Base-by-base conservation (phyloP, 2,797 vertebrate genomes). In the Fistularia tabacaria region DNA sequence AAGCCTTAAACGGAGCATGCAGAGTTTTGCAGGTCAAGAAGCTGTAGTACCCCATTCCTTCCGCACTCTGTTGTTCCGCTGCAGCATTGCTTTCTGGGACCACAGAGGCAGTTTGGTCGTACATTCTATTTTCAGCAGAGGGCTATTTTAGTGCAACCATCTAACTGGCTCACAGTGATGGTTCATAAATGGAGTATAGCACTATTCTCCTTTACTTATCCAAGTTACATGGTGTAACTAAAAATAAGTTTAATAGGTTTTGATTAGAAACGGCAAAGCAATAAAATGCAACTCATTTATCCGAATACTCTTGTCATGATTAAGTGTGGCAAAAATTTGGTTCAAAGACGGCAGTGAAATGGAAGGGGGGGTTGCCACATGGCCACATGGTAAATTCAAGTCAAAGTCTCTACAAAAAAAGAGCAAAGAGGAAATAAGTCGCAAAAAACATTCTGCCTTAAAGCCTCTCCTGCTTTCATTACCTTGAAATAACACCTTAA, bases 1-100 rank as follows among this genome's bases (percentile, higher is more conserved):
- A 73, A 80, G 65, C 51, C 41, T 52, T 63, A 72, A 83, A 73
- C 14, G 51, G 42, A 69, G 75, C 85, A 86, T 83, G 82, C 84
- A 82, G 62, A 81, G 59, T 76, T 73, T 73, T 73, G 41, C 58
- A 54, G 54, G 52, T 55, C 54, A 43, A 62, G 67, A 79, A 72
- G 69, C 55, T 72, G 77, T 63, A 79, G 74, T 54, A 76, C 50
- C 69, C 71, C 59, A 51, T 54, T 54, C 46, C 46, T 40, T 40
- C 38, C 62, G 51, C 51, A 62, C 42, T 56, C 36, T 57, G 47
- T 36, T 53, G n/a, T 49, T 69, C 46, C 70, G 57, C 43, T 56
- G 40, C 66, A 74, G 48, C 9, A 11, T 48, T 52, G 54, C 69
- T 64, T 59, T 75, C 49, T 59, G 57, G 57, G 65, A 74, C 58